Evolutionary conservation across 2,113 vertebrate genomes (phyloP).

Genomic region (cattle (Bos taurus)): ARS-UCD2.0 NC_037328.1:29546001-29546500

Average conservation of each 20-base stretch:
- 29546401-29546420: background rate
- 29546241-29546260: background rate
- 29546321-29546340: background rate
- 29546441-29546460: background rate
- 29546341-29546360: background rate
- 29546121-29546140: background rate
- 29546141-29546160: background rate
- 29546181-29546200: background rate
- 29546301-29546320: background rate
- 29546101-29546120: background rate
- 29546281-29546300: background rate
- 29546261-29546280: background rate
- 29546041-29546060: background rate
- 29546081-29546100: background rate
- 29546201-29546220: background rate
- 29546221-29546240: background rate
- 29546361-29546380: background rate
- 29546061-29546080: background rate
- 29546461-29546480: background rate
- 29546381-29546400: background rate
- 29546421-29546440: background rate
- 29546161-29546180: background rate
- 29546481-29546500: background rate
- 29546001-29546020: background rate
- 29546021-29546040: background rate